Evolutionary conservation across 1,140 invertebrate genomes (phyloP), one percentile per base, ranked within the genome.

Genomic region (Temnothorax longispinosus): DNA sequence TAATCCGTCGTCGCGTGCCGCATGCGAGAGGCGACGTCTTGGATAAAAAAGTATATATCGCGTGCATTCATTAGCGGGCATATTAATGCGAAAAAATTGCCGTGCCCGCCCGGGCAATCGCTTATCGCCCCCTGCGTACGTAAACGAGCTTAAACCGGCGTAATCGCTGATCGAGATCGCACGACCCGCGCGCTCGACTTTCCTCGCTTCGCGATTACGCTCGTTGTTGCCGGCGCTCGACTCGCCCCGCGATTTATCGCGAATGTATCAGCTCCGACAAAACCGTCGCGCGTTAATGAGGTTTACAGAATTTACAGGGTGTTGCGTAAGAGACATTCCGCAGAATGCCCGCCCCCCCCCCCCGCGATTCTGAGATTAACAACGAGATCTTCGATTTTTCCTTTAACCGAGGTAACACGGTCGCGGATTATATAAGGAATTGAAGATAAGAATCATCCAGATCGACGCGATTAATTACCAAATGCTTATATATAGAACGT

Each of bases 1-100:
- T 85, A 85, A 85, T 85, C 21, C 84, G 72, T 85, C 84, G 84
- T 85, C 84, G 84, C 84, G 84, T 85, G 84, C 75, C 84, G 84
- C 84, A 85, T 85, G 74, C 84, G 82, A 85, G 82, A 85, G 32
- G n/a, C 56, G 47, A 77, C 84, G 74, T 78, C 75, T 78, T n/a
- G 69, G 13, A 50, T 65, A 64, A 54, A 44, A 47, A 77, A 81
- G 52, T 80, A 56, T 85, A 85, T 85, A 85, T 85, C 56, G 71
- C 74, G 74, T 78, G 84, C 60, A 85, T 85, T 85, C 84, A 78
- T 85, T 85, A 85, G 41, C 58, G 47, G 58, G 58, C n/a, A 67
- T 80, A 77, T 85, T 85, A 85, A 77, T 85, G 74, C 62, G 47
- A 85, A 85, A 85, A 85, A 85, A 76, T 85, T 85, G 75, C 72